A percentile compares a stretch with the other conserved stretches of the same genome.
These are phyloP conservation scores for Manis pentadactyla DNA, from an alignment of 2,797 vertebrate genomes.

Conservation along the genomic window DNA sequence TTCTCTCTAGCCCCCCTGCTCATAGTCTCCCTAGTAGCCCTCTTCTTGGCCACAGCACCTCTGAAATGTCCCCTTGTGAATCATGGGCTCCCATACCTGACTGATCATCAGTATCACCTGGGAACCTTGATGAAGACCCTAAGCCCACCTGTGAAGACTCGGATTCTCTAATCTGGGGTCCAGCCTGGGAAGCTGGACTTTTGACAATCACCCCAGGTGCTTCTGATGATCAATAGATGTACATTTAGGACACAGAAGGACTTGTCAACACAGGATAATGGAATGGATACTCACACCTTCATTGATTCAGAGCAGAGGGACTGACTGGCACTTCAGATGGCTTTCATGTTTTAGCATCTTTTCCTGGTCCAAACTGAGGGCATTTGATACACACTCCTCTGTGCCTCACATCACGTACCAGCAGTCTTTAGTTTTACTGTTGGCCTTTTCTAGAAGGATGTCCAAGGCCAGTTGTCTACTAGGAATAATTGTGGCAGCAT, in stretches of 20 bases:
- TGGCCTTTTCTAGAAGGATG: not conserved
- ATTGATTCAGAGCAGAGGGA: not conserved
- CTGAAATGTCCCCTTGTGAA: not conserved
- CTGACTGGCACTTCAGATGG: not conserved
- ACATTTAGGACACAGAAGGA: not conserved
- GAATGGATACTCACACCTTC: not conserved
- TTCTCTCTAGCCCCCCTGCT: not conserved
- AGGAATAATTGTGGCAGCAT: not conserved
- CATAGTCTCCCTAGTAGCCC: not conserved
- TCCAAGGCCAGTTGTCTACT: not conserved
- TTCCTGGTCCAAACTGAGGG: not conserved
- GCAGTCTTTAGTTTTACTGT: not conserved
- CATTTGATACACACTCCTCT: not conserved
- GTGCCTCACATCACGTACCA: not conserved
- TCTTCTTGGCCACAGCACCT: not conserved
- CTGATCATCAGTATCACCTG: not conserved
- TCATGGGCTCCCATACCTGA: not conserved
- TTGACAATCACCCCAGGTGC: not conserved
- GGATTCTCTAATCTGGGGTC: not conserved
- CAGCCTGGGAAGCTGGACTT: not conserved
- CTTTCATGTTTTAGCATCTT: not conserved
- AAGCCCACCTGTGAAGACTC: not conserved
- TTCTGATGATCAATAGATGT: not conserved
- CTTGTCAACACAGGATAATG: no score
- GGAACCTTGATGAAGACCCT: not conserved